These are phyloP conservation scores for Dendrocincla tyrannina DNA, from an alignment of 2,797 vertebrate genomes.

Conservation along the genomic window DNA sequence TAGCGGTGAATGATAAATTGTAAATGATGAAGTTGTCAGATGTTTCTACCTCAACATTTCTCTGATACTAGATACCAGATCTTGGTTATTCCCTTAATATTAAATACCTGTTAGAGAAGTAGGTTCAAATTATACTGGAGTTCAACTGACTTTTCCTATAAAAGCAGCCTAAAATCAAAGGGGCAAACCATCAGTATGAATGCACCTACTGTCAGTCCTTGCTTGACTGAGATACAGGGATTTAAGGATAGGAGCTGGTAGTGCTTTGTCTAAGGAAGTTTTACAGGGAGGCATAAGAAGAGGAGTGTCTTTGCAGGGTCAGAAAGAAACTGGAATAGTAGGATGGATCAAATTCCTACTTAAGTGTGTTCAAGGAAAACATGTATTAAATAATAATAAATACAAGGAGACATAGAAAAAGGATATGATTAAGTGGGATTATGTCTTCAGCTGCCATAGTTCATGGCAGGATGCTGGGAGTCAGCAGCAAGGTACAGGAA, in stretches of 20 bases:
- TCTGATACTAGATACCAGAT: background rate
- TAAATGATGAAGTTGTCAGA: background rate
- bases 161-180: background rate
- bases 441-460: background rate
- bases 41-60: background rate
- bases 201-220: background rate
- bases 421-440: background rate
- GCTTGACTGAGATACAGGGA: background rate
- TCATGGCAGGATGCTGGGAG: background rate
- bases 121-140: background rate
- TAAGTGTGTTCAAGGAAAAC: background rate
- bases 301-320: background rate
- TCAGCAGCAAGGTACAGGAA: background rate
- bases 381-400: background rate
- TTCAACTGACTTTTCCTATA: background rate
- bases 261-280: background rate
- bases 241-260: background rate
- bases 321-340: background rate
- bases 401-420: background rate
- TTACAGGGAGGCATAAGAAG: background rate
- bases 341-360: background rate
- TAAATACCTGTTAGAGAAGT: background rate
- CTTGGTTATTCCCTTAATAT: background rate
- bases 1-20: background rate
- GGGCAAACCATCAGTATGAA: background rate